A percentile compares a stretch with the other conserved stretches of the same genome.
phyloP scores from a whole-genome alignment of 2,888 invertebrate species.

The Galeopsomyia nigrocyanea region DNA sequence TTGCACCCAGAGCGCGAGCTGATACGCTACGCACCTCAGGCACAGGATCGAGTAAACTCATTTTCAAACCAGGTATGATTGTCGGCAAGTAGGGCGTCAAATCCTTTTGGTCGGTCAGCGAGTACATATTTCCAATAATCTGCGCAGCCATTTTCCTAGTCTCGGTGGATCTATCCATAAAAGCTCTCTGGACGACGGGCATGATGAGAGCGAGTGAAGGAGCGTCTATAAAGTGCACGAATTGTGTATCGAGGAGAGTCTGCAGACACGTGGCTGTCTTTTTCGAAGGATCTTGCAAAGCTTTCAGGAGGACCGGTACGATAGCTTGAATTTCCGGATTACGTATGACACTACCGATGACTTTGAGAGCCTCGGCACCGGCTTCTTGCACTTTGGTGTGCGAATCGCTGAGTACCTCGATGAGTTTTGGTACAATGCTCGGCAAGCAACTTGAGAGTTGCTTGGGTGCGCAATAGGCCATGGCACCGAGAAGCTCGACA shows the following conservation, averaged over 20 bases:
- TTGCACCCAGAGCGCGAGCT: conserved; percentile 95
- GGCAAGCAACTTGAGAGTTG: conserved; percentile 98
- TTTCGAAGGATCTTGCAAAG: conserved; percentile 95
- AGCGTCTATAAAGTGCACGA: conserved; percentile 99
- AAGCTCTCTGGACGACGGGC: conserved; percentile 98
- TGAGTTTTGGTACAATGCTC: conserved; percentile 97
- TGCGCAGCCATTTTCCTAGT: conserved; percentile 99
- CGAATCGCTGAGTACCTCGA: conserved; percentile 96
- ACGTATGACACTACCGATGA: conserved; percentile 97
- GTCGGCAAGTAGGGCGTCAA: conserved; percentile 95
- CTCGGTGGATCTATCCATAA: conserved; percentile 97
- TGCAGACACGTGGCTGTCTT: conserved; percentile 95
- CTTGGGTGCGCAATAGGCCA: conserved; percentile 99
- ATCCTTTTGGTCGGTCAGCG: conserved; percentile 98
- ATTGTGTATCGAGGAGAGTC: conserved; percentile 93
- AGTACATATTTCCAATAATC: conserved; percentile 99
- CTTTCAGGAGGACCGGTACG: conserved; percentile 88
- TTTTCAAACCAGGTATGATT: conserved; percentile 96
- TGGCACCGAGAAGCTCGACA: conserved; percentile 94
- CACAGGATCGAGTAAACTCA: conserved; percentile 95
- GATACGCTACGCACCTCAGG: conserved; percentile 96
- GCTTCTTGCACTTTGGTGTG: conserved; percentile 97
- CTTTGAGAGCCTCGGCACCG: conserved; percentile 94
- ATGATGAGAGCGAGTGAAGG: conserved; percentile 98
- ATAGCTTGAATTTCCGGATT: conserved; percentile 99